Evolutionary conservation across 2,797 vertebrate genomes (phyloP).

Genomic region (Taeniopygia guttata): DNA sequence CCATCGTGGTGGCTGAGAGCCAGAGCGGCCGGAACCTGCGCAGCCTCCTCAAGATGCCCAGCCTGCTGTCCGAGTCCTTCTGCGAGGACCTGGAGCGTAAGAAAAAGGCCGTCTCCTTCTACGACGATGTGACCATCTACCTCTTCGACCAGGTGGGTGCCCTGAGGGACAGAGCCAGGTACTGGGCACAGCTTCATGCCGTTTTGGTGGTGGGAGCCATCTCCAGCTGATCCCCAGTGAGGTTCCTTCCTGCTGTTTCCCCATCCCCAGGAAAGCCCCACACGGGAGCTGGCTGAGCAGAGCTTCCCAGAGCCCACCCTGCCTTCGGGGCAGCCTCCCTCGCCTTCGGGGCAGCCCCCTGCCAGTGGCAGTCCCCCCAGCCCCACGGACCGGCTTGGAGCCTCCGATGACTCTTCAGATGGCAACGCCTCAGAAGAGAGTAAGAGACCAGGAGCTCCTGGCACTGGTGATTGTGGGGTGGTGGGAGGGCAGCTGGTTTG

Average conservation of each 20-base stretch:
- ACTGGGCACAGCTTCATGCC: rapidly evolving
- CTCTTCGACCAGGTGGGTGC: constrained; percentile 92
- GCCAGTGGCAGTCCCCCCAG: constrained; percentile 9
- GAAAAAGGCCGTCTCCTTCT: constrained; percentile 96
- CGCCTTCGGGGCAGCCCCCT: constrained; percentile 43
- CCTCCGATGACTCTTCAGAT: constrained; percentile 77
- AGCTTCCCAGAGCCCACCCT: constrained; percentile 74
- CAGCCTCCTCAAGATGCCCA: constrained; percentile 89
- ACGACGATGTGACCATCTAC: constrained; percentile 94
- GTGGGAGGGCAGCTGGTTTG: neutral
- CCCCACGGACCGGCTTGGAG: constrained; percentile 38
- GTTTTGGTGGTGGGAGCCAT: neutral
- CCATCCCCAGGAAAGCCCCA: constrained; percentile 87
- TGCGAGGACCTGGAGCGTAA: constrained; percentile 82
- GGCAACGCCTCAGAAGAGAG: constrained; percentile 82
- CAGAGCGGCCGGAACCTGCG: constrained; percentile 85
- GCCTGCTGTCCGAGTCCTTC: constrained; percentile 67
- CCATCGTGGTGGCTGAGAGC: constrained; percentile 90
- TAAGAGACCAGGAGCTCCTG: constrained; percentile 50
- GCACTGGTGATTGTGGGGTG: neutral
- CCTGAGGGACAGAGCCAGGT: rapidly evolving
- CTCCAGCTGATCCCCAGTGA: neutral
- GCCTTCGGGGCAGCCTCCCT: constrained; percentile 38
- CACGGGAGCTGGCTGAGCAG: constrained; percentile 85
- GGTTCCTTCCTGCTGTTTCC: neutral